Evolutionary conservation across 2,797 vertebrate genomes (phyloP), one percentile per base, ranked within the genome.

Genomic region (Glyptemys insculpta): DNA sequence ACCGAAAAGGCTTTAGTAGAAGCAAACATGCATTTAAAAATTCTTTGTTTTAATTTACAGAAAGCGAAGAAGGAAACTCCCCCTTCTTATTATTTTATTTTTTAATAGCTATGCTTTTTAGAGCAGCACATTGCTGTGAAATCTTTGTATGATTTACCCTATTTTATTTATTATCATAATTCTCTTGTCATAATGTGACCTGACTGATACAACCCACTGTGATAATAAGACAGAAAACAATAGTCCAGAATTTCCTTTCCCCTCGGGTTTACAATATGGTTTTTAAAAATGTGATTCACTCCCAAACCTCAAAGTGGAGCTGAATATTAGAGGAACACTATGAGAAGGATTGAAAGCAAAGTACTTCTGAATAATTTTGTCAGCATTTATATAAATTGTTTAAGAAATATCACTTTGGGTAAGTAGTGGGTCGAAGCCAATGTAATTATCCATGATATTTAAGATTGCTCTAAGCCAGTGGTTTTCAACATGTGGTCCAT

Each of bases 371-470:
- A 47, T 80, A 76, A 76, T 62, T 31, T 92, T 95, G 29, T 91
- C 84, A 91, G 29, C 81, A 79, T 92, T 96, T 95, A 78, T 94
- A 85, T 88, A 91, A 96, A 90, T 85, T 96, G 92, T 95, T 94
- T 86, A 93, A 96, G 88, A 95, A 94, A 90, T 47, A 85, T 41
- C 56, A 85, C 79, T 95, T 94, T 89, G 83, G 52, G 34, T 96
- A 92, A 93, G 91, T 90, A 92, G 78, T 91, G 84, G 92, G 90
- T 81, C 79, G 91, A 96, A 95, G 94, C 74, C 91, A 88, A 83
- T 96, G 83, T 92, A 92, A 95, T 96, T 96, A 94, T 95, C 78
- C 87, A 90, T 97, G 87, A 62, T 94, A 94, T 97, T 78, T 97
- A 93, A 91, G 96, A 37, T 68, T 11, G 18, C 9, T 21, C 19